Evolutionary conservation across 2,113 vertebrate species (phyloP).

Genomic region (Rhineura floridana): DNA sequence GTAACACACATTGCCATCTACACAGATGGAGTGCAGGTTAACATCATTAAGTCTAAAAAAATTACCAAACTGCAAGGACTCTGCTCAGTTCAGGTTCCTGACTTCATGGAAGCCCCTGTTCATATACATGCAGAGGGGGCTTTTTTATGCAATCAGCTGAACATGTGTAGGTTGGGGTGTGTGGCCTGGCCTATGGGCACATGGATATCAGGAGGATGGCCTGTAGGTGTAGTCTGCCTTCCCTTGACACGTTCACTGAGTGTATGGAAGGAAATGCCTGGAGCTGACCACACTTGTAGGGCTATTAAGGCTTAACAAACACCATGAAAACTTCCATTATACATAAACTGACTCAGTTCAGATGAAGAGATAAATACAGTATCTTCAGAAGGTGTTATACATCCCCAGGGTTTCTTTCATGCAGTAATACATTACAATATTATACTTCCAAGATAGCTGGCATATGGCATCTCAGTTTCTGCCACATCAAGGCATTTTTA

Average conservation of each 20-base stretch:
- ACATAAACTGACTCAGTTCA: background rate
- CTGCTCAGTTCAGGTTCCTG: too few species aligned
- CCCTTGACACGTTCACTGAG: background rate
- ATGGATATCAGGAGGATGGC: background rate
- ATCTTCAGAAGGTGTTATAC: conserved; percentile 5
- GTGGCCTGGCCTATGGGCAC: background rate
- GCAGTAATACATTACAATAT: background rate
- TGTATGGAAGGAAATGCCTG: background rate
- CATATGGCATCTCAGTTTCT: conserved; percentile 20
- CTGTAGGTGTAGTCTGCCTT: background rate
- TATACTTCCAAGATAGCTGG: conserved; percentile 1
- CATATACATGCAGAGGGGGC: background rate
- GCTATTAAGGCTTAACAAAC: background rate
- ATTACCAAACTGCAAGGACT: too few species aligned
- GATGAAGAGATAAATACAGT: conserved; percentile 7
- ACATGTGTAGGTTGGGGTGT: background rate
- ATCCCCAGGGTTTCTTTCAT: conserved; percentile 16
- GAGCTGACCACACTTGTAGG: background rate
- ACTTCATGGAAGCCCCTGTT: background rate
- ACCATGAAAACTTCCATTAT: background rate
- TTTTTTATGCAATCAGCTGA: background rate
- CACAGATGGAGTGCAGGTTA: too few species aligned
- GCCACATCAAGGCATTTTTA: conserved; percentile 12
- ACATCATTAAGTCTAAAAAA: too few species aligned
- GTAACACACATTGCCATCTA: too few species aligned